phyloP scores from a whole-genome alignment of 1,140 invertebrate genomes.

The Ostrea edulis region DNA sequence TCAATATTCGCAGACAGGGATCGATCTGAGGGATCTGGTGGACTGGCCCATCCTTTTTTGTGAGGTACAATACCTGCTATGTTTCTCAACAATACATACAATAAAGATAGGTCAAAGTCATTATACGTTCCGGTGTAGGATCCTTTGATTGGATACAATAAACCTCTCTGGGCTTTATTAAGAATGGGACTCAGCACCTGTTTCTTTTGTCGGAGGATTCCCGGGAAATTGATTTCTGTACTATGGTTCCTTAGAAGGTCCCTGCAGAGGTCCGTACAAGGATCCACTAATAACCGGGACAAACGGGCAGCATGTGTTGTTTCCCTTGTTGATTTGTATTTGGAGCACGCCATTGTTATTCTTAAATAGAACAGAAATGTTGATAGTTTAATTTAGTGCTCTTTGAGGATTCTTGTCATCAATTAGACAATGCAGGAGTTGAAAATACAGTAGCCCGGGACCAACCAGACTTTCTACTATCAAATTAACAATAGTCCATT shows the following conservation, averaged over 20 bases:
- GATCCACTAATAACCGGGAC: not conserved
- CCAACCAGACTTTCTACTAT: too few relatives aligned
- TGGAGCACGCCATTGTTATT: not conserved
- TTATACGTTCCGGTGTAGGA: not conserved
- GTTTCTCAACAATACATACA: slow-evolving; percentile 10
- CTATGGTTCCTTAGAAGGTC: not conserved
- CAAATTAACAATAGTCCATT: too few relatives aligned
- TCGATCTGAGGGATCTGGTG: not conserved
- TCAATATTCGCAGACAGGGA: slow-evolving; percentile 36
- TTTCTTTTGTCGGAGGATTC: not conserved
- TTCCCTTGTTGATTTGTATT: slow-evolving; percentile 10
- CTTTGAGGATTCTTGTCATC: too few relatives aligned
- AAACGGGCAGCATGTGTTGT: not conserved
- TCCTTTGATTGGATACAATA: not conserved
- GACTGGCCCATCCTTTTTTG: slow-evolving; percentile 18
- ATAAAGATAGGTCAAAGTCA: not conserved
- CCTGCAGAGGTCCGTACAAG: not conserved
- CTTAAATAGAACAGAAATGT: too few relatives aligned
- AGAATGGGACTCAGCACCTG: not conserved
- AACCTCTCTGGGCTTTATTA: not conserved
- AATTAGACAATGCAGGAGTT: too few relatives aligned
- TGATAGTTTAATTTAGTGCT: too few relatives aligned
- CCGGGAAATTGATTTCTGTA: not conserved
- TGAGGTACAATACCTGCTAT: not conserved
- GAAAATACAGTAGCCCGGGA: too few relatives aligned